These are phyloP conservation scores for Leptocoma aspasia DNA, from an alignment of 2,113 vertebrate species.

Conservation along the genomic window DNA sequence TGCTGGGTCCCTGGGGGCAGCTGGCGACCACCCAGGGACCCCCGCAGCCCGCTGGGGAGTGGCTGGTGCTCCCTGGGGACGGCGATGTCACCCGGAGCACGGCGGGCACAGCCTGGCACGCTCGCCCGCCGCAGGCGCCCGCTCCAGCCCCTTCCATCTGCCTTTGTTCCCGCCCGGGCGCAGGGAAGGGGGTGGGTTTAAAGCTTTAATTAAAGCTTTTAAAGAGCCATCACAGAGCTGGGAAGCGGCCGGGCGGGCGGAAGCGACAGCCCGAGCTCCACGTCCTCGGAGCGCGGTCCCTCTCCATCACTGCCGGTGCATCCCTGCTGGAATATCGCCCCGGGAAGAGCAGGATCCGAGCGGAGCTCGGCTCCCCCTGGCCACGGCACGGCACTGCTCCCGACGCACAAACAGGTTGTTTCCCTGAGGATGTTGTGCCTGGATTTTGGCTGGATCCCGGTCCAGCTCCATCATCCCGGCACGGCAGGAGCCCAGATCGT, in stretches of 20 bases:
- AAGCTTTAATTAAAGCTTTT: conserved; percentile 48
- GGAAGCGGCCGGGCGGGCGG: neutral
- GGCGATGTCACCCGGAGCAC: neutral
- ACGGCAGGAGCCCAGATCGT: neutral
- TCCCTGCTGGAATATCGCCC: neutral
- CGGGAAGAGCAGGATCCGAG: neutral
- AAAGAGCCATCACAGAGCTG: conserved; percentile 3
- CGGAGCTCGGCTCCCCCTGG: neutral
- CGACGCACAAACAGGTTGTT: neutral
- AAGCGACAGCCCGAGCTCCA: neutral
- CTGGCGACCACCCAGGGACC: neutral
- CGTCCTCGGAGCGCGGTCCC: neutral
- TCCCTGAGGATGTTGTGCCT: neutral
- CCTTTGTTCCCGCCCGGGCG: neutral
- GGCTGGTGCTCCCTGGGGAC: neutral
- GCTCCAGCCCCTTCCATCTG: conserved; percentile 13
- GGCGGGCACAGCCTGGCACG: neutral
- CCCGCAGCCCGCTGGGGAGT: fast-evolving
- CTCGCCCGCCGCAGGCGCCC: neutral
- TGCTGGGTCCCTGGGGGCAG: neutral
- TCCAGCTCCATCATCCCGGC: neutral
- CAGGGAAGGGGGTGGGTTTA: neutral
- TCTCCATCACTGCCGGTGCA: neutral
- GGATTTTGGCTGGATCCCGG: neutral
- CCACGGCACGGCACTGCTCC: neutral